Conservation (phyloP, 2,888 invertebrate genomes). For the Slavum lentiscoides region DNA sequence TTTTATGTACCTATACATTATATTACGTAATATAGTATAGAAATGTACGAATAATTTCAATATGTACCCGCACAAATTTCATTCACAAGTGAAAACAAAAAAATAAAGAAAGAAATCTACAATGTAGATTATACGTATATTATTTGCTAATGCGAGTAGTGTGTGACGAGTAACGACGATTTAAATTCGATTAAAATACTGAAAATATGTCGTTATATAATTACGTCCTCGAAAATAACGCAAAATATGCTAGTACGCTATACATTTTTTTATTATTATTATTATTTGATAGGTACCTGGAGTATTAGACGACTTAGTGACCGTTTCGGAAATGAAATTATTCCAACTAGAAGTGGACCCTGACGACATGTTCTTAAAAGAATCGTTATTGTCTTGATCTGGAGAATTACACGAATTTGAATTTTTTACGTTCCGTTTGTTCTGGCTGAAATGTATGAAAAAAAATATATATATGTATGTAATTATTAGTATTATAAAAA, state of each 20-base stretch:
- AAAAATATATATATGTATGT: not conserved
- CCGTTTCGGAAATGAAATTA: conserved; percentile 27
- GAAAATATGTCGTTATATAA: not conserved
- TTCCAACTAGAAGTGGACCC: not conserved
- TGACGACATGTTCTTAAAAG: conserved; percentile 1
- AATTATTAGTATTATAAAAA: not conserved
- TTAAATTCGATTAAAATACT: not conserved
- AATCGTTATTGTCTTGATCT: not conserved
- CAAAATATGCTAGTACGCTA: too few species aligned
- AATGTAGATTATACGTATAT: too few species aligned
- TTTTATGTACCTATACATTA: not conserved
- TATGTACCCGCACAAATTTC: too few species aligned
- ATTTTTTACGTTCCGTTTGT: not conserved
- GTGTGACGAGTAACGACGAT: not conserved
- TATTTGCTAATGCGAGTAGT: too few species aligned
- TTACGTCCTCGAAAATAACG: not conserved
- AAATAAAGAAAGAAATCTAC: too few species aligned
- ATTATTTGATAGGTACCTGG: conserved; percentile 5
- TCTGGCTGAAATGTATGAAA: conserved; percentile 3
- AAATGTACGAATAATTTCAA: too few species aligned
- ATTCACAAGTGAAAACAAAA: too few species aligned
- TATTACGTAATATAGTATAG: too few species aligned
- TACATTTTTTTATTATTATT: not conserved
- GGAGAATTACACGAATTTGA: not conserved
- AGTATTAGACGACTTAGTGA: not conserved